A percentile compares a stretch with the other conserved stretches of the same genome.
Conservation (phyloP, 2,888 invertebrate genomes). For the Caenorhabditis sinica region DNA sequence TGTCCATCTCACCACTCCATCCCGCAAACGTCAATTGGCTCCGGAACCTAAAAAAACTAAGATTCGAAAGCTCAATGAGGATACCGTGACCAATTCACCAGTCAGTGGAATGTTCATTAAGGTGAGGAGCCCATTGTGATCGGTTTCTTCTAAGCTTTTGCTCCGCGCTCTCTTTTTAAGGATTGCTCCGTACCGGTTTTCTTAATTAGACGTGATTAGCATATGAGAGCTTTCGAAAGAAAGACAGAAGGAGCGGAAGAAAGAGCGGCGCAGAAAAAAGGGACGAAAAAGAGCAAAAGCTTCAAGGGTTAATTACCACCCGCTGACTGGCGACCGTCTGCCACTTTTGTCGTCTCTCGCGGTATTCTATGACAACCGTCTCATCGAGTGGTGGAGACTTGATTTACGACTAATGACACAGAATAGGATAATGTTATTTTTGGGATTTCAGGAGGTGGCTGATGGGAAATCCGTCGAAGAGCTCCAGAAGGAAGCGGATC, state of each 20-base stretch:
- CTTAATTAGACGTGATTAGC: slow-evolving; percentile 66
- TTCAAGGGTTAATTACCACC: slow-evolving; percentile 67
- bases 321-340: slow-evolving; percentile 66
- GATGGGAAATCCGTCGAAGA: slow-evolving; percentile 77
- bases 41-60: slow-evolving; percentile 56
- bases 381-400: slow-evolving; percentile 8
- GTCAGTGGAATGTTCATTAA: slow-evolving; percentile 84
- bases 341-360: slow-evolving; percentile 49
- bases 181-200: slow-evolving; percentile 36
- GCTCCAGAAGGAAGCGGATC: slow-evolving; percentile 80
- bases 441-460: slow-evolving; percentile 69
- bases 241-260: slow-evolving; percentile 35
- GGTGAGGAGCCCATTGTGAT: slow-evolving; percentile 64
- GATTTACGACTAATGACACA: slow-evolving; percentile 55
- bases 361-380: slow-evolving; percentile 57
- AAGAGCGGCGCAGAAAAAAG: slow-evolving; percentile 57
- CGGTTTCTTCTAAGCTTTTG: slow-evolving; percentile 37
- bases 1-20: not conserved
- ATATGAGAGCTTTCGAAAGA: slow-evolving; percentile 63
- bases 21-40: slow-evolving; percentile 43
- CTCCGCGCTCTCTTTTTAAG: slow-evolving; percentile 1
- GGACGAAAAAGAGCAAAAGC: slow-evolving; percentile 52
- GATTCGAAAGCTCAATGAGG: slow-evolving; percentile 68
- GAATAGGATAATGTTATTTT: slow-evolving; percentile 37
- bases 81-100: slow-evolving; percentile 82